Conservation (phyloP, 2,113 vertebrate species). For the Struthidea cinerea region DNA sequence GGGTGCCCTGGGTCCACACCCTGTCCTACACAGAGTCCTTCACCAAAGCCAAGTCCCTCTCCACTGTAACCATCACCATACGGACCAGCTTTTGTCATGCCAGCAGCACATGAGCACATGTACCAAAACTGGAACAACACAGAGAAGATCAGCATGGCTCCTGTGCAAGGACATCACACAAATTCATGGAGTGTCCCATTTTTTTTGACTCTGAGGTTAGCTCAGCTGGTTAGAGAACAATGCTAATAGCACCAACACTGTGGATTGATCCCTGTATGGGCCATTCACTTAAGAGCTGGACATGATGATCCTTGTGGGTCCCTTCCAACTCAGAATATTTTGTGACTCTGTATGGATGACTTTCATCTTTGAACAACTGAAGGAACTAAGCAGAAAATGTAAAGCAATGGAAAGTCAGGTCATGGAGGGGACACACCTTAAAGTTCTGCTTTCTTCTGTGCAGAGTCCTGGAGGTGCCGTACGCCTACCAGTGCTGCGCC, state of each 20-base stretch:
- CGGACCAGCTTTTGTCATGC: neutral
- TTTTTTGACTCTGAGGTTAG: neutral
- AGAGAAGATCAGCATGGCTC: neutral
- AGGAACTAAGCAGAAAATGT: neutral
- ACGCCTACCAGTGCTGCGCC: conserved; percentile 93
- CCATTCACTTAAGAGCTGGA: neutral
- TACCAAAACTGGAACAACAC: neutral
- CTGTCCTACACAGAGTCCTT: neutral
- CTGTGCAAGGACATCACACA: neutral
- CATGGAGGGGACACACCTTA: neutral
- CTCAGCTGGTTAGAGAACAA: neutral
- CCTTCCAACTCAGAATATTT: neutral
- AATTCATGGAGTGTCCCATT: fast-evolving
- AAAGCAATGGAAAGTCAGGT: neutral
- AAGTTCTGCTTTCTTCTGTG: neutral
- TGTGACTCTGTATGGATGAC: neutral
- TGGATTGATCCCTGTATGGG: neutral
- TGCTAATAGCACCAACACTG: neutral
- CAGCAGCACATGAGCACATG: neutral
- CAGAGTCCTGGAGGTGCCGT: conserved; percentile 91
- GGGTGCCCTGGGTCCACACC: neutral
- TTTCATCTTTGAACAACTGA: neutral
- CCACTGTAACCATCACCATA: neutral
- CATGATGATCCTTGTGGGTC: neutral
- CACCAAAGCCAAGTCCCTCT: neutral